Evolutionary conservation across 35 echinoderm and acorn worm genomes (phyloP).

Genomic region (Ophioderma brevispina): DNA sequence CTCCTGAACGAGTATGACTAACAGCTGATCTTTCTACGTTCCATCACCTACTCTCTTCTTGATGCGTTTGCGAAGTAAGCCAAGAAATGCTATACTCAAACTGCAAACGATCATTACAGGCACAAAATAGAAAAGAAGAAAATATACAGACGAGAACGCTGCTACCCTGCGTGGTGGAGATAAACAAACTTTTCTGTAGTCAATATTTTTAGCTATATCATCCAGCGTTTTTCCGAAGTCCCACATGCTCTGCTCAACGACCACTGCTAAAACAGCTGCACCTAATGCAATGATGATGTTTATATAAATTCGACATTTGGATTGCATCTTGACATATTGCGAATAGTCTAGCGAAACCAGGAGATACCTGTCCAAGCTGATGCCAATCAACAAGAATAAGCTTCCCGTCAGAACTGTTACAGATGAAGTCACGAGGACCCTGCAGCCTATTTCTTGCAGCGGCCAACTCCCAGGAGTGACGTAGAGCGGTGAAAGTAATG

Average conservation of each 20-base stretch:
- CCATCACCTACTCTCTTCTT: not conserved
- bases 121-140: not conserved
- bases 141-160: not conserved
- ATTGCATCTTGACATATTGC: not conserved
- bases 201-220: not conserved
- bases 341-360: not conserved
- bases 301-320: not conserved
- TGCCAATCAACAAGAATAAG: not conserved
- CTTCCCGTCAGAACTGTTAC: not conserved
- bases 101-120: not conserved
- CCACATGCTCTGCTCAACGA: not conserved
- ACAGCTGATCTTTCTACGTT: not conserved
- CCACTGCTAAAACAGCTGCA: not conserved
- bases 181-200: not conserved
- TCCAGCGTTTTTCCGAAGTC: not conserved
- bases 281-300: not conserved
- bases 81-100: not conserved
- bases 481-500: not conserved
- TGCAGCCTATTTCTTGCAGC: not conserved
- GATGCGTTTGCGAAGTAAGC: not conserved
- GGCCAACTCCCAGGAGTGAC: not conserved
- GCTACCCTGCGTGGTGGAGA: not conserved
- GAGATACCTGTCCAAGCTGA: not conserved
- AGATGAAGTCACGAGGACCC: not conserved
- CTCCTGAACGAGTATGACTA: not conserved